Percentiles rank a stretch among this genome's conserved stretches.
phyloP scores from a whole-genome alignment of 1,140 invertebrate species.

The honey bee (Apis mellifera) region DNA sequence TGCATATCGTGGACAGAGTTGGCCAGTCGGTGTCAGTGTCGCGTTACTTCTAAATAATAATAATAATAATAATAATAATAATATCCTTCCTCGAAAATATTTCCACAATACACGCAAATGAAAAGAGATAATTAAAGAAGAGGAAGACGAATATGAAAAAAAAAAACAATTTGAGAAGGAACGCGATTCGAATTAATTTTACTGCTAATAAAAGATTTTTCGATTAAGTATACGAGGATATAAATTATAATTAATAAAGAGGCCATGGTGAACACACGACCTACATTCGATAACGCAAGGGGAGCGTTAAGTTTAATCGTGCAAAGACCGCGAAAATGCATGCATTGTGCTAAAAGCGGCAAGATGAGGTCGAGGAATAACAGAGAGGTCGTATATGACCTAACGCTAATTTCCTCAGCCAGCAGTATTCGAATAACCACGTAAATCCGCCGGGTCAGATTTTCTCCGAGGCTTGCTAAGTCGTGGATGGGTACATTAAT shows the following conservation, averaged over 20 bases:
- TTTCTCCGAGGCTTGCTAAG: slow-evolving; percentile 54
- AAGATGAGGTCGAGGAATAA: slow-evolving; percentile 49
- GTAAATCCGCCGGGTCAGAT: slow-evolving; percentile 55
- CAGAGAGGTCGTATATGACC: slow-evolving; percentile 55
- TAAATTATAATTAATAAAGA: not conserved
- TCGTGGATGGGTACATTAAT: slow-evolving; percentile 70
- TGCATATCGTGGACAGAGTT: slow-evolving; percentile 11
- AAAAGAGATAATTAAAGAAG: too few species aligned
- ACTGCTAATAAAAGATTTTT: too few species aligned
- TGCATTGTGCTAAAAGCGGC: slow-evolving; percentile 33
- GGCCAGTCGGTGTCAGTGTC: not conserved
- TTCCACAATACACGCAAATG: too few species aligned
- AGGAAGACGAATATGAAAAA: too few species aligned
- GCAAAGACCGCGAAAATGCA: slow-evolving; percentile 6
- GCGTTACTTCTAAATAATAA: not conserved
- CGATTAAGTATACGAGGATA: not conserved
- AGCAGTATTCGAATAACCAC: slow-evolving; percentile 49
- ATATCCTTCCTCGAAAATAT: too few species aligned
- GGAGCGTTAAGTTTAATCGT: not conserved
- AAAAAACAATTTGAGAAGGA: too few species aligned
- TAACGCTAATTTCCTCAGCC: slow-evolving; percentile 55
- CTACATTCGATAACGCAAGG: not conserved
- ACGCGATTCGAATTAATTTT: too few species aligned
- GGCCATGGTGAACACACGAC: not conserved
- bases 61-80: not conserved